Evolutionary conservation across 2,113 vertebrate genomes (phyloP), one percentile per base, ranked within the genome.

Genomic region (Rhynchomys soricoides): DNA sequence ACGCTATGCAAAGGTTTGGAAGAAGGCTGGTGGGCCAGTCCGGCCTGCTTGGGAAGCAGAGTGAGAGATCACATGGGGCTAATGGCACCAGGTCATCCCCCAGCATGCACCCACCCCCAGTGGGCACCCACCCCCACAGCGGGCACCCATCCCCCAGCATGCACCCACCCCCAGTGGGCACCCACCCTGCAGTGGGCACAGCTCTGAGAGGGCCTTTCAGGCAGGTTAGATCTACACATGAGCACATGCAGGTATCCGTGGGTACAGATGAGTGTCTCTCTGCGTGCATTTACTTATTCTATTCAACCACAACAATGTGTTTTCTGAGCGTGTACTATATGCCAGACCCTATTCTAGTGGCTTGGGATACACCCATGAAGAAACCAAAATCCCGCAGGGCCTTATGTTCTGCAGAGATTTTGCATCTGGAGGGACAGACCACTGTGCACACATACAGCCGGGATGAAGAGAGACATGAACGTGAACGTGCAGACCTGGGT

Each of bases 51-150:
- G 6, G 74, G 57, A 70, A 79, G 77, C 29, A 40, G 70, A 1
- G 75, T 73, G 24, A 19, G 71, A 86, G 40, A 7, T 7, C 45
- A 50, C 45, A 3, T 2, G 24, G 55, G 40, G 24, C 59, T 13
- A 9, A 11, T 16, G 89, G 52, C 16, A 43, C 4, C 59, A 64
- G 13, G 50, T 43, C 7, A 48, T 1, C 16, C 45, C 26, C n/a
- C 4, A 22, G 45, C 1, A 0, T 4, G 34, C 26, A 43, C 15
- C 66, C 66, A 16, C 11, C 13, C 10, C 31, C 4, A 68, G 4
- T 15, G 5, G 31, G 31, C 5, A 68, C 31, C 66, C 66, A 34
- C 0, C 5, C 57, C 29, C 66, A 4, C 13, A 34, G 66, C 13
- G 31, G 66, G 5, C 12, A 34, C 29, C 66, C 29, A 34, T 4